Conservation (phyloP, 2,888 invertebrate species). For the Scaptomyza cyrtandrae region DNA sequence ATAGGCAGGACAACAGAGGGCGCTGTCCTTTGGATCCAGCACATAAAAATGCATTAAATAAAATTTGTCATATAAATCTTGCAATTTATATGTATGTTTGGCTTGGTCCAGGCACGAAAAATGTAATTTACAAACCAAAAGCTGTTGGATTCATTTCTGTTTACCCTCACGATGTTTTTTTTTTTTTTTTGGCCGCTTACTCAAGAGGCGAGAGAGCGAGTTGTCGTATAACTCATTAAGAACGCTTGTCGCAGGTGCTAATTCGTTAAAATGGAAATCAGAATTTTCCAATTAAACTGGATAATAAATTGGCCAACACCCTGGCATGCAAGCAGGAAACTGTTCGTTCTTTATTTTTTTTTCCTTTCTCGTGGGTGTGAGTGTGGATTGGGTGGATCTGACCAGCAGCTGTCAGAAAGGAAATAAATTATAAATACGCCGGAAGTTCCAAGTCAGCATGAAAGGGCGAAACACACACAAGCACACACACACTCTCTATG, state of each 20-base stretch:
- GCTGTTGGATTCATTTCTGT: conserved; percentile 54
- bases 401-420: conserved; percentile 72
- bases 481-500: no score
- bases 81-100: conserved; percentile 76
- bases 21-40: conserved; percentile 49
- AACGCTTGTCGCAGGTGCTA: conserved; percentile 79
- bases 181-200: conserved; percentile 41
- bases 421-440: conserved; percentile 80
- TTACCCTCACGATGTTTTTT: conserved; percentile 6
- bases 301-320: conserved; percentile 76
- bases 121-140: conserved; percentile 75
- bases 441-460: conserved; percentile 81
- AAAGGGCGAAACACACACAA: conserved; percentile 66
- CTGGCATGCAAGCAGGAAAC: conserved; percentile 27
- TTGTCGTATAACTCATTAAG: conserved; percentile 74
- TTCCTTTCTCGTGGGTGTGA: neutral
- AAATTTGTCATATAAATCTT: conserved; percentile 80
- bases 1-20: conserved; percentile 25
- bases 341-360: conserved; percentile 7
- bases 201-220: conserved; percentile 53
- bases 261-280: conserved; percentile 80
- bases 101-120: conserved; percentile 57
- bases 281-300: conserved; percentile 80
- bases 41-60: conserved; percentile 79
- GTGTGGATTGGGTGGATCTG: conserved; percentile 40